phyloP scores from a whole-genome alignment of 2,888 invertebrate species.

The Eupithecia tripunctaria region DNA sequence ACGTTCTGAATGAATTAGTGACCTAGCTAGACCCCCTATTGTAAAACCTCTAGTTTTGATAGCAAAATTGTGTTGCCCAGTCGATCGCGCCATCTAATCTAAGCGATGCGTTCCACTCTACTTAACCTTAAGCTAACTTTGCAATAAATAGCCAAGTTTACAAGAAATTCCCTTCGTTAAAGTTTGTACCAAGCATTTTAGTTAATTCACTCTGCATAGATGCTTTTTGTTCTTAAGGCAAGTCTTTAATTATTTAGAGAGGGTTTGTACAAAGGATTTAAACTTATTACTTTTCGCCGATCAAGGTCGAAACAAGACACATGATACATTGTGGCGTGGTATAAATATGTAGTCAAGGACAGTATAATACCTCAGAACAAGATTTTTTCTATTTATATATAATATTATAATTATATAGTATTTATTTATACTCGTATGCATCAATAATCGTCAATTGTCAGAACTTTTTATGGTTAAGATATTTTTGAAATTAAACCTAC shows the following conservation, averaged over 20 bases:
- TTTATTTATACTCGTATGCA: no score
- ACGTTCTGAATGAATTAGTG: neutral
- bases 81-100: conserved; percentile 38
- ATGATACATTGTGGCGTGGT: neutral
- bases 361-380: no score
- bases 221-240: conserved; percentile 21
- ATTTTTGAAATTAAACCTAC: no score
- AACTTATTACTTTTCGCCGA: conserved; percentile 1
- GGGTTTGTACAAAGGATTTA: conserved; percentile 4
- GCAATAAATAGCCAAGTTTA: conserved; percentile 23
- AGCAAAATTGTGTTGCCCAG: conserved; percentile 33
- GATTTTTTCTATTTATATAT: no score
- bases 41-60: conserved; percentile 10
- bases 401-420: no score
- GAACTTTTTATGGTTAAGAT: no score
- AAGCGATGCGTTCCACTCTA: conserved; percentile 32
- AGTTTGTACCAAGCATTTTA: conserved; percentile 31
- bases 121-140: conserved; percentile 15
- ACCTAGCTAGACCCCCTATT: neutral
- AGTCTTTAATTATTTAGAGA: conserved; percentile 22
- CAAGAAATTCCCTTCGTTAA: conserved; percentile 32
- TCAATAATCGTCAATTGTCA: no score
- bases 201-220: conserved; percentile 22
- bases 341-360: neutral
- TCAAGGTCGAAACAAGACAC: neutral